A percentile compares a stretch with the other conserved stretches of the same genome.
Conservation (phyloP, 1,140 invertebrate genomes). For the Solenopsis invicta region DNA sequence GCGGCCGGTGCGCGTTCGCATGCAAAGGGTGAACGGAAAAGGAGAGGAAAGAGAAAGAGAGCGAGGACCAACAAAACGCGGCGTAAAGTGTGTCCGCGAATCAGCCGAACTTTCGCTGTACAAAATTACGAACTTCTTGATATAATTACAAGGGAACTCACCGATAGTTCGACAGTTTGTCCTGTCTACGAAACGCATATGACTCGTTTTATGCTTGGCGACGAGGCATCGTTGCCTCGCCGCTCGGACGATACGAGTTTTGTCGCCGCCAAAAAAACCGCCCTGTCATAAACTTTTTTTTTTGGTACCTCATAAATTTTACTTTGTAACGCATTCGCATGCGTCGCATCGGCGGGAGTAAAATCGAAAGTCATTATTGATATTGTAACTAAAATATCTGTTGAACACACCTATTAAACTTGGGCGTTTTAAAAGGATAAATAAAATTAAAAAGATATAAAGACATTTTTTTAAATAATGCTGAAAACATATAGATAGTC, state of each 20-base stretch:
- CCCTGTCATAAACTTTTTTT: conserved; percentile 26
- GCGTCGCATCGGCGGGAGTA: background rate
- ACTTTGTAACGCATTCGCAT: background rate
- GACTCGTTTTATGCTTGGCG: conserved; percentile 19
- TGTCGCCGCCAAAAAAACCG: conserved; percentile 1
- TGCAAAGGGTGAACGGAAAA: conserved; percentile 61
- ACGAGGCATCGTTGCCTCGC: background rate
- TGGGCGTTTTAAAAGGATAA: background rate
- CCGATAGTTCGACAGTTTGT: background rate
- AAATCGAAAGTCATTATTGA: background rate
- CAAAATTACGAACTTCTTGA: conserved; percentile 54
- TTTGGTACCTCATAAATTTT: background rate
- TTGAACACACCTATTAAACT: background rate
- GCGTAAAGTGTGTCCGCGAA: conserved; percentile 3
- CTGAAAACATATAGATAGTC: background rate
- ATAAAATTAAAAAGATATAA: background rate
- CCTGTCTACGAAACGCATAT: background rate
- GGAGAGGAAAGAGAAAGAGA: background rate
- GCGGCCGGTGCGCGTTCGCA: conserved; percentile 35
- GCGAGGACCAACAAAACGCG: background rate
- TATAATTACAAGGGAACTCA: conserved; percentile 24
- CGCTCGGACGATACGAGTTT: background rate
- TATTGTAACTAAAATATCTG: background rate
- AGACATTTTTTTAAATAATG: background rate
- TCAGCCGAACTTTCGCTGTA: background rate